phyloP scores from a whole-genome alignment of 2,113 vertebrate genomes.

The Rousettus leschenaultii region DNA sequence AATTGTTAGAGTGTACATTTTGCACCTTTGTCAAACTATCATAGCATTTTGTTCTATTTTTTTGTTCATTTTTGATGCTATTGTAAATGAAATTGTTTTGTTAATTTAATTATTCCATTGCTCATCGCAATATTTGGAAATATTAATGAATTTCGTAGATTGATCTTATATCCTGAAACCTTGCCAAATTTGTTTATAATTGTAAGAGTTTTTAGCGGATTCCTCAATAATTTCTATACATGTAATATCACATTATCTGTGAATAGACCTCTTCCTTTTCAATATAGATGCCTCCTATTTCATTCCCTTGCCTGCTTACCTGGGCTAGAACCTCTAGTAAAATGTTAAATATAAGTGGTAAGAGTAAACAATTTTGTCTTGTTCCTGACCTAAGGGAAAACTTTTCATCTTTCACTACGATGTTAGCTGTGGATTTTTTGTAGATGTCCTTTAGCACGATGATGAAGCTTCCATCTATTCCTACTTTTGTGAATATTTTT shows the following conservation, averaged over 20 bases:
- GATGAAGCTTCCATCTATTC: background rate
- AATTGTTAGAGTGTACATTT: background rate
- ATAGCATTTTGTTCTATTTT: background rate
- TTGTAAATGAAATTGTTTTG: background rate
- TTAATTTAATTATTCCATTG: background rate
- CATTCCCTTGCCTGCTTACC: background rate
- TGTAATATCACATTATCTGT: background rate
- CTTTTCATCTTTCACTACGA: background rate
- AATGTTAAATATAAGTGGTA: background rate
- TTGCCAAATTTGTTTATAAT: background rate
- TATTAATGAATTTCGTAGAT: background rate
- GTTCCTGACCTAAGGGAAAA: background rate
- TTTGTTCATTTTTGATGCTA: background rate
- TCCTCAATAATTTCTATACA: background rate
- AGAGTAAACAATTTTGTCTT: background rate
- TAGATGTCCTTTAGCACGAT: background rate
- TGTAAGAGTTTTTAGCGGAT: background rate
- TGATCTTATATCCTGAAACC: background rate
- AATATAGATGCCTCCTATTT: background rate
- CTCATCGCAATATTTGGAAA: background rate
- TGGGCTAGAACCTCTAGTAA: background rate
- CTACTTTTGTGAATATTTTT: background rate
- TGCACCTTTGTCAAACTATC: background rate
- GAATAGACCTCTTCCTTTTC: background rate
- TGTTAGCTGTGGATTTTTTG: background rate